Percentiles rank a stretch among this genome's conserved stretches.
Evolutionary conservation across 2,797 vertebrate species (phyloP).

Genomic region (Sebastolobus alascanus): DNA sequence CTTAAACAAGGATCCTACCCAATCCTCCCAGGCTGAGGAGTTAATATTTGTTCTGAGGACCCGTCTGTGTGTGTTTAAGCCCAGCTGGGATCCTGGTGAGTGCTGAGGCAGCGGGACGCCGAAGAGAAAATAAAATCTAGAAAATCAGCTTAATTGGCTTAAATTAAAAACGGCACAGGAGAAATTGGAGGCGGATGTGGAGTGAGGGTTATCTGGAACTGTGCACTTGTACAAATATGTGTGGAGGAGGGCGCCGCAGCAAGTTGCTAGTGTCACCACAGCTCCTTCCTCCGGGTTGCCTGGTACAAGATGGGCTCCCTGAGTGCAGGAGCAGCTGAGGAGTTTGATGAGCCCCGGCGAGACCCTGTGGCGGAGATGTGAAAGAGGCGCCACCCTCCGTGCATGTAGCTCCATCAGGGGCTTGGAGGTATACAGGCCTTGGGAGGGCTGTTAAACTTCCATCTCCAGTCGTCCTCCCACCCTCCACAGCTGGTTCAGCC

Average conservation of each 20-base stretch:
- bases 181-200: slow-evolving; percentile 62
- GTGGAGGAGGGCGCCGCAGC: slow-evolving; percentile 31
- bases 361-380: slow-evolving; percentile 49
- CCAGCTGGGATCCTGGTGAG: slow-evolving; percentile 79
- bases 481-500: slow-evolving; percentile 72
- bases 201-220: slow-evolving; percentile 68
- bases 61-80: slow-evolving; percentile 83
- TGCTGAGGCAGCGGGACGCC: slow-evolving; percentile 46
- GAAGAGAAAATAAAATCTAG: slow-evolving; percentile 71
- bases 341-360: slow-evolving; percentile 65
- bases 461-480: slow-evolving; percentile 60
- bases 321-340: slow-evolving; percentile 71
- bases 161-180: slow-evolving; percentile 72
- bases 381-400: slow-evolving; percentile 48
- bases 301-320: slow-evolving; percentile 73
- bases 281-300: slow-evolving; percentile 52
- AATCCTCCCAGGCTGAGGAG: slow-evolving; percentile 69
- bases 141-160: slow-evolving; percentile 82
- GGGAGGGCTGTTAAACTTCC: slow-evolving; percentile 74
- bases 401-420: slow-evolving; percentile 52
- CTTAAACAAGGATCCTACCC: slow-evolving; percentile 69
- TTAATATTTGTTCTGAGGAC: slow-evolving; percentile 83
- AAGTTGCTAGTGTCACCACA: slow-evolving; percentile 41
- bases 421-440: slow-evolving; percentile 54
- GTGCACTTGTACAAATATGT: slow-evolving; percentile 44